Conservation (phyloP, 2,797 vertebrate genomes). For the Loris lydekkerianus region DNA sequence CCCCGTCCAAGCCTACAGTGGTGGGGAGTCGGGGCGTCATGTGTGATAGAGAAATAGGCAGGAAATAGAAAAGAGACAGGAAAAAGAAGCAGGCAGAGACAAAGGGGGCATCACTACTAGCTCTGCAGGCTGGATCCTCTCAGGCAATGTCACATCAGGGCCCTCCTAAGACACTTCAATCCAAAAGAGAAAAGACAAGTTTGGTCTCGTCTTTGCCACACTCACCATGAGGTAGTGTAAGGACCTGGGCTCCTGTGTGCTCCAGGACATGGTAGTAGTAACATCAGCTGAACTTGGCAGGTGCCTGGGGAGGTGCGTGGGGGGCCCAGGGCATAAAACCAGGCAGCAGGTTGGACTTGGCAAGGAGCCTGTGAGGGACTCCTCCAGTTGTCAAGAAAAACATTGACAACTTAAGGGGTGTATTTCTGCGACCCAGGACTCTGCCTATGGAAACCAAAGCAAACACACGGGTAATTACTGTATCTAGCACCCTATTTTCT, state of each 20-base stretch:
- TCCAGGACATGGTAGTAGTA: not conserved
- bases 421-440: not conserved
- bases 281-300: not conserved
- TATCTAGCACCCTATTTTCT: not conserved
- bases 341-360: not conserved
- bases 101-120: rapidly evolving
- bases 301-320: too few species aligned
- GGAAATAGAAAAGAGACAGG: not conserved
- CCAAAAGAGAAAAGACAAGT: not conserved
- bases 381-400: not conserved
- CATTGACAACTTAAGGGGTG: not conserved
- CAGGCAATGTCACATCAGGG: not conserved
- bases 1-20: not conserved
- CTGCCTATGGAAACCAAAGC: not conserved
- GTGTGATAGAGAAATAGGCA: not conserved
- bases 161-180: not conserved
- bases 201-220: not conserved
- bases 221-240: not conserved
- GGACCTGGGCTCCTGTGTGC: rapidly evolving
- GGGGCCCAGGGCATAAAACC: not conserved
- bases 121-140: not conserved
- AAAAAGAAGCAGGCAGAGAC: rapidly evolving
- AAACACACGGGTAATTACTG: not conserved
- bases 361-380: not conserved
- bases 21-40: too few species aligned